Conservation (phyloP, 2,797 vertebrate genomes). For the Aphelocoma californica region DNA sequence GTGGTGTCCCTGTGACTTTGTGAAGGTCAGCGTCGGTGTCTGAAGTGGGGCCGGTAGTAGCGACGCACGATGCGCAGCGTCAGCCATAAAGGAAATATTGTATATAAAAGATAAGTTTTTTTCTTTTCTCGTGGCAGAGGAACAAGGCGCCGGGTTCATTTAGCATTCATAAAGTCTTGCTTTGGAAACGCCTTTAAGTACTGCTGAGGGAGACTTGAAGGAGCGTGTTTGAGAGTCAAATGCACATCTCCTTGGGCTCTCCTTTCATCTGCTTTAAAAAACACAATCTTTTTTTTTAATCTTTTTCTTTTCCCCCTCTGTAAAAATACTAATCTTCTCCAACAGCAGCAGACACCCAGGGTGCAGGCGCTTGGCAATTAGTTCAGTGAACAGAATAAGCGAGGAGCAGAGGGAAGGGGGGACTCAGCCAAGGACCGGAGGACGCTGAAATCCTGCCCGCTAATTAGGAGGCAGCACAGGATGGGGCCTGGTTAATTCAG, state of each 20-base stretch:
- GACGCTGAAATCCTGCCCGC: neutral
- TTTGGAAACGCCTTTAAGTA: constrained; percentile 77
- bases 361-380: constrained; percentile 68
- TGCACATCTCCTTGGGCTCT: constrained; percentile 75
- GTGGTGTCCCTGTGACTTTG: constrained; percentile 60
- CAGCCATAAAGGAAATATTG: constrained; percentile 68
- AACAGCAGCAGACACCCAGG: constrained; percentile 64
- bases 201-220: constrained; percentile 75
- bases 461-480: constrained; percentile 39
- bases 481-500: neutral
- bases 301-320: neutral
- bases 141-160: constrained; percentile 73
- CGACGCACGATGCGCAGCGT: neutral
- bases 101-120: constrained; percentile 67
- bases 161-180: constrained; percentile 78
- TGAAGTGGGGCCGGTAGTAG: constrained; percentile 47
- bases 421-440: neutral
- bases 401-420: constrained; percentile 28
- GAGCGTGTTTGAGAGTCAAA: constrained; percentile 77
- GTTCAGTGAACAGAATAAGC: constrained; percentile 8
- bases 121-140: constrained; percentile 70
- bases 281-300: constrained; percentile 62
- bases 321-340: constrained; percentile 68
- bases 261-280: constrained; percentile 78
- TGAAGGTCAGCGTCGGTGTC: constrained; percentile 61